These are phyloP conservation scores for Coelogynopora nodosa DNA, from an alignment of 2,888 invertebrate genomes.

Conservation along the genomic window DNA sequence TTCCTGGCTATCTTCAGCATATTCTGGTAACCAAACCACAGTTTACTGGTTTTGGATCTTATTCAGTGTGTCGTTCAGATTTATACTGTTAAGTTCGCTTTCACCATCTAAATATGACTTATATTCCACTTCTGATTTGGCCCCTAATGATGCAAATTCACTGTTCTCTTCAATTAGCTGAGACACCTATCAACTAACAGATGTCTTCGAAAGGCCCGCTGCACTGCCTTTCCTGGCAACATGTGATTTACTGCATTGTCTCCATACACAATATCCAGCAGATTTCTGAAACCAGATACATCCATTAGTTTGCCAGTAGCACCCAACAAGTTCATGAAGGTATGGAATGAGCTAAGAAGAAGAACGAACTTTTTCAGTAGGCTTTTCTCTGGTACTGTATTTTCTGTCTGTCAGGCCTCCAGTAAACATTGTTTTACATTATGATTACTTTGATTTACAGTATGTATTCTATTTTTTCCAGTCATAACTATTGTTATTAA, in stretches of 20 bases:
- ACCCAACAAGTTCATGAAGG: constrained; percentile 40
- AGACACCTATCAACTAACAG: constrained; percentile 45
- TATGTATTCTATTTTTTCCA: too few relatives aligned
- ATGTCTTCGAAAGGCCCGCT: constrained; percentile 44
- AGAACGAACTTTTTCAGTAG: constrained; percentile 39
- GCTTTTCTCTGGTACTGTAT: constrained; percentile 38
- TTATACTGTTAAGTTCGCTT: too few relatives aligned
- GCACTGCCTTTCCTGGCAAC: constrained; percentile 40
- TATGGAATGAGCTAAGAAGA: constrained; percentile 34
- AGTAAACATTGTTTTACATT: too few relatives aligned
- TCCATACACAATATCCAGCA: constrained; percentile 33
- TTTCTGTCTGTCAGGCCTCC: constrained; percentile 35
- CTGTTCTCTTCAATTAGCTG: constrained; percentile 30
- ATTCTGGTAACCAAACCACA: constrained; percentile 44
- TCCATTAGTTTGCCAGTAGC: constrained; percentile 41
- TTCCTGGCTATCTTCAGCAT: constrained; percentile 44
- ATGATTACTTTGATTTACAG: too few relatives aligned
- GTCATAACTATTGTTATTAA: too few relatives aligned
- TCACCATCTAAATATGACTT: too few relatives aligned
- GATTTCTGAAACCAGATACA: constrained; percentile 27
- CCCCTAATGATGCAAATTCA: constrained; percentile 38
- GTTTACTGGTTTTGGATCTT: constrained; percentile 43
- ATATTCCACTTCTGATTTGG: too few relatives aligned
- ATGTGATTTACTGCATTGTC: constrained; percentile 43
- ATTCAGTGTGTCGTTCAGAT: background rate